A percentile compares a stretch with the other conserved stretches of the same genome.
phyloP scores from a whole-genome alignment of 2,797 vertebrate genomes.

The Danio jaintianensis region DNA sequence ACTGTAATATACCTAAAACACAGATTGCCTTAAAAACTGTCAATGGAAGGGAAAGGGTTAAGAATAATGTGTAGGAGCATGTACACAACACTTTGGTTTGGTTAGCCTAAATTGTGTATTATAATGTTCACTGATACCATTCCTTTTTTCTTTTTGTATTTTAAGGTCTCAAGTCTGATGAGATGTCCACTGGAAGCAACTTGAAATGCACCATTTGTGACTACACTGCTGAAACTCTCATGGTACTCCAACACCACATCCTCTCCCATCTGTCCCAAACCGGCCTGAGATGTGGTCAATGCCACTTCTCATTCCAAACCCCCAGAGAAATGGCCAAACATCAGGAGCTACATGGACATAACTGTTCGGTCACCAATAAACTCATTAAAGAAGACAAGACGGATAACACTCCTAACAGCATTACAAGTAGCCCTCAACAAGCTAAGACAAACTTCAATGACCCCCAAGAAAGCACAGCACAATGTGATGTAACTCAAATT shows the following conservation, averaged over 20 bases:
- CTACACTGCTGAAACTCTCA: constrained; percentile 84
- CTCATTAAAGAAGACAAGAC: constrained; percentile 71
- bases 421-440: constrained; percentile 76
- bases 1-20: too few species aligned
- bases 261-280: constrained; percentile 89
- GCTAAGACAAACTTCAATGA: constrained; percentile 78
- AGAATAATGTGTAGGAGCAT: not conserved
- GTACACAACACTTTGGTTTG: not conserved
- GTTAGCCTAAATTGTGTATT: not conserved
- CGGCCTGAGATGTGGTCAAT: constrained; percentile 85
- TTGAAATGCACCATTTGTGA: constrained; percentile 89
- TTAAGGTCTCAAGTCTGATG: constrained; percentile 86
- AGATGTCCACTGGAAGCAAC: constrained; percentile 80
- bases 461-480: constrained; percentile 75
- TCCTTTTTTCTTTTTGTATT: constrained; percentile 49
- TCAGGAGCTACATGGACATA: constrained; percentile 82
- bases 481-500: constrained; percentile 79
- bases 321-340: constrained; percentile 85
- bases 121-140: not conserved
- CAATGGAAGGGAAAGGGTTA: too few species aligned
- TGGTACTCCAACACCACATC: constrained; percentile 88
- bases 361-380: constrained; percentile 63
- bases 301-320: constrained; percentile 88
- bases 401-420: constrained; percentile 43
- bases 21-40: too few species aligned